Percentiles rank a stretch among this genome's conserved stretches.
These are phyloP conservation scores for Himalopsyche kuldschensis DNA, from an alignment of 2,888 invertebrate genomes.

Conservation along the genomic window DNA sequence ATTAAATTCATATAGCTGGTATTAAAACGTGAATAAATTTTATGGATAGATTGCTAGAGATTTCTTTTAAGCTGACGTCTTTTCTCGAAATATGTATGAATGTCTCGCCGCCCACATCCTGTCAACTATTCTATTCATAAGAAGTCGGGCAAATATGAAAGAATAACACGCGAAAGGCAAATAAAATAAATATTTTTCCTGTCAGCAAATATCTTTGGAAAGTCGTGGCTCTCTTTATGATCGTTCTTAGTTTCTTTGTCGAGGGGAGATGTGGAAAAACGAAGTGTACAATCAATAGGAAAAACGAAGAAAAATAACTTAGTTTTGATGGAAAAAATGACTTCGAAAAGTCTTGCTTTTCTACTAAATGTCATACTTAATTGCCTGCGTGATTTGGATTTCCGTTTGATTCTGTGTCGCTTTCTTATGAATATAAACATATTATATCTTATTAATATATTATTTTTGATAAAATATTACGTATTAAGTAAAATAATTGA, in stretches of 20 bases:
- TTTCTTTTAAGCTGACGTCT: not conserved
- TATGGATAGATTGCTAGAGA: not conserved
- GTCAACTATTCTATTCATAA: not conserved
- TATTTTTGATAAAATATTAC: too few relatives aligned
- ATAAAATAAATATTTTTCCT: conserved; percentile 30
- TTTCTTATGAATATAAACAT: too few relatives aligned
- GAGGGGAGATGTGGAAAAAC: not conserved
- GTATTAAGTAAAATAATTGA: too few relatives aligned
- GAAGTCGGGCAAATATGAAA: not conserved
- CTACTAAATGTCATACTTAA: not conserved
- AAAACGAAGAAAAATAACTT: not conserved
- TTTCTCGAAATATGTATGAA: not conserved
- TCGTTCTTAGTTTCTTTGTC: not conserved
- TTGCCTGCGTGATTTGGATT: not conserved
- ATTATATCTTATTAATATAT: too few relatives aligned
- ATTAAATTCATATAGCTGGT: too few relatives aligned
- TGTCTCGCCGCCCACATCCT: not conserved
- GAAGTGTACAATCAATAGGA: not conserved
- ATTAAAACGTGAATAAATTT: too few relatives aligned
- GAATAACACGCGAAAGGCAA: conserved; percentile 31
- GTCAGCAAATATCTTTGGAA: not conserved
- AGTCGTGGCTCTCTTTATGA: not conserved
- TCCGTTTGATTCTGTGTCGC: too few relatives aligned
- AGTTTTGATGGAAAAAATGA: not conserved
- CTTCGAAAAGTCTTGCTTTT: not conserved